These are phyloP conservation scores for Arothron firmamentum DNA, from an alignment of 2,113 vertebrate species.

Conservation along the genomic window DNA sequence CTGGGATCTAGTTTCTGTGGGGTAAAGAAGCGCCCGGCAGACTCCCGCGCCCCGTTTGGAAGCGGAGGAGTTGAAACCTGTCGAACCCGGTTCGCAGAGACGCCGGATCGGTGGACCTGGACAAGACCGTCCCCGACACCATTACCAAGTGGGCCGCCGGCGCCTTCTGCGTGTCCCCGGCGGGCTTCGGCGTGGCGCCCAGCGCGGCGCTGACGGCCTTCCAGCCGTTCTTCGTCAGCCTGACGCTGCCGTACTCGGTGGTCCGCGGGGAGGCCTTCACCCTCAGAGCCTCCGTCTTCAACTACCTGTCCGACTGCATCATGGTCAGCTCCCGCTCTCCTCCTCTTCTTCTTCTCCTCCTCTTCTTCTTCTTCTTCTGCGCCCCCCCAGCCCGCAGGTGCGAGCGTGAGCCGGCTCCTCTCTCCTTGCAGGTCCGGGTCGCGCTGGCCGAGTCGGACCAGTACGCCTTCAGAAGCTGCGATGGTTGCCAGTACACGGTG, in stretches of 20 bases:
- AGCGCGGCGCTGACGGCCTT: constrained; percentile 67
- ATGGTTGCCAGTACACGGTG: constrained; percentile 65
- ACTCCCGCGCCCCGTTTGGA: not conserved
- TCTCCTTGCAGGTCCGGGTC: constrained; percentile 66
- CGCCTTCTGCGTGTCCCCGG: constrained; percentile 80
- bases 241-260: constrained; percentile 79
- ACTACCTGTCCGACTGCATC: constrained; percentile 82
- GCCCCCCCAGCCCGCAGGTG: too few relatives aligned
- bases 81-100: constrained; percentile 38
- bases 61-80: not conserved
- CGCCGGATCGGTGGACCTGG: constrained; percentile 47
- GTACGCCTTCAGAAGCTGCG: constrained; percentile 60
- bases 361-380: not conserved
- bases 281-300: constrained; percentile 82
- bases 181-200: constrained; percentile 81
- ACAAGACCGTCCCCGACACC: constrained; percentile 80
- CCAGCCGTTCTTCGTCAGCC: constrained; percentile 83
- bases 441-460: constrained; percentile 64
- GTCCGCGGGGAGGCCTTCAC: constrained; percentile 78
- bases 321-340: constrained; percentile 60
- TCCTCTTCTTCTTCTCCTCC: not conserved
- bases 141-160: constrained; percentile 86
- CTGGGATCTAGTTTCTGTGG: constrained; percentile 79
- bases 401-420: not conserved
- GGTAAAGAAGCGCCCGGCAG: constrained; percentile 61